Evolutionary conservation across 2,113 vertebrate species (phyloP).

Genomic region (Erythrocebus patas): DNA sequence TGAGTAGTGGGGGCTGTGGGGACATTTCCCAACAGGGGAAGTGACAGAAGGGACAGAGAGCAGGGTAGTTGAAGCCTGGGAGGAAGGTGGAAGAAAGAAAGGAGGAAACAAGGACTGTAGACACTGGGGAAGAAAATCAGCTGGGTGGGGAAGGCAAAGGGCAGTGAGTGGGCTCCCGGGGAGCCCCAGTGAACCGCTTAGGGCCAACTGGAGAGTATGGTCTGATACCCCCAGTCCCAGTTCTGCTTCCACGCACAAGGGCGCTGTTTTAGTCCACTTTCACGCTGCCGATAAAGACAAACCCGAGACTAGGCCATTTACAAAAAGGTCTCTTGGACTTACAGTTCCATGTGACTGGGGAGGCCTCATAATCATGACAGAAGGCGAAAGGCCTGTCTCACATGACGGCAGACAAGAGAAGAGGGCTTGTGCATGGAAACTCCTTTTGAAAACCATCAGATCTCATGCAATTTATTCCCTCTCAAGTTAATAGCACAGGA

Average conservation of each 20-base stretch:
- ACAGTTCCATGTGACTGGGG: no score
- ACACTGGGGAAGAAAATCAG: not conserved
- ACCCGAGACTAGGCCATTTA: no score
- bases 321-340: no score
- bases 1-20: accelerated
- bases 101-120: not conserved
- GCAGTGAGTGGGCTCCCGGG: not conserved
- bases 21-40: not conserved
- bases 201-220: not conserved
- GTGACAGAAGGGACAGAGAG: not conserved
- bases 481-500: no score
- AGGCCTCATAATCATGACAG: no score
- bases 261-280: no score
- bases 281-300: no score
- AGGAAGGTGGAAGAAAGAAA: not conserved
- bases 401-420: no score
- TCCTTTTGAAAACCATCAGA: no score
- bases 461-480: no score
- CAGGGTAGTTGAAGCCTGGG: not conserved
- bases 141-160: accelerated
- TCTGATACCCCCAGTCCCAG: not conserved
- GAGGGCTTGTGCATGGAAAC: no score
- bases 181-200: not conserved
- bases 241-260: not conserved
- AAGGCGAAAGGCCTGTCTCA: no score